Evolutionary conservation across 2,113 vertebrate species (phyloP).

Genomic region (Acrocephalus kingi): DNA sequence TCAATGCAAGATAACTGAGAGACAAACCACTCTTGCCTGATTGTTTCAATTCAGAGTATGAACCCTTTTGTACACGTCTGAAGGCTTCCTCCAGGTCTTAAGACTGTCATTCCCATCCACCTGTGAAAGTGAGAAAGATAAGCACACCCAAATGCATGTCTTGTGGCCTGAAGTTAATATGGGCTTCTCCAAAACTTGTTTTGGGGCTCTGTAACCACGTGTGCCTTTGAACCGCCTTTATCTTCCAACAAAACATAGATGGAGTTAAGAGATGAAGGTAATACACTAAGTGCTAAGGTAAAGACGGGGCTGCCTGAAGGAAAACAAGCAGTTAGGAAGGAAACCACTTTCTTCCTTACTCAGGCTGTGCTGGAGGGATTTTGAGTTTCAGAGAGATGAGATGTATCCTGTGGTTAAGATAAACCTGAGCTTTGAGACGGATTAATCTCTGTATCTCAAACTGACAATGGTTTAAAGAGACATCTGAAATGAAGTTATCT

Average conservation of each 20-base stretch:
- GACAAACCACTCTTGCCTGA: not conserved
- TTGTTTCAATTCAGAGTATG: not conserved
- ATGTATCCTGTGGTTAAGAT: slow-evolving; percentile 18
- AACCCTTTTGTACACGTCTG: not conserved
- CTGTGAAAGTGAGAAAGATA: not conserved
- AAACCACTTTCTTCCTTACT: slow-evolving; percentile 45
- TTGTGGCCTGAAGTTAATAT: not conserved
- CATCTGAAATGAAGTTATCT: not conserved
- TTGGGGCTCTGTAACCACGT: not conserved
- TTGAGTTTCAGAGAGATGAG: slow-evolving; percentile 18
- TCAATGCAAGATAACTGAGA: not conserved
- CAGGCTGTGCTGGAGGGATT: not conserved
- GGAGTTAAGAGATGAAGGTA: not conserved
- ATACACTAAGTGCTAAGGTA: not conserved
- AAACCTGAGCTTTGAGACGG: not conserved
- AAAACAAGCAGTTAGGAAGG: slow-evolving; percentile 62
- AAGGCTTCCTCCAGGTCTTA: not conserved
- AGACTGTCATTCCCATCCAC: rapidly evolving
- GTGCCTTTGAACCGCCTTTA: not conserved
- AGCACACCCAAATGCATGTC: not conserved
- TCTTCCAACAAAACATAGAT: not conserved
- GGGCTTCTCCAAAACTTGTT: not conserved
- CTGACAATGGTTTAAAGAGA: slow-evolving; percentile 29
- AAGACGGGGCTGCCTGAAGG: not conserved
- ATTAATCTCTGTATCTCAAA: slow-evolving; percentile 47